phyloP scores from a whole-genome alignment of 2,113 vertebrate genomes.

The Calidris pygmaea region DNA sequence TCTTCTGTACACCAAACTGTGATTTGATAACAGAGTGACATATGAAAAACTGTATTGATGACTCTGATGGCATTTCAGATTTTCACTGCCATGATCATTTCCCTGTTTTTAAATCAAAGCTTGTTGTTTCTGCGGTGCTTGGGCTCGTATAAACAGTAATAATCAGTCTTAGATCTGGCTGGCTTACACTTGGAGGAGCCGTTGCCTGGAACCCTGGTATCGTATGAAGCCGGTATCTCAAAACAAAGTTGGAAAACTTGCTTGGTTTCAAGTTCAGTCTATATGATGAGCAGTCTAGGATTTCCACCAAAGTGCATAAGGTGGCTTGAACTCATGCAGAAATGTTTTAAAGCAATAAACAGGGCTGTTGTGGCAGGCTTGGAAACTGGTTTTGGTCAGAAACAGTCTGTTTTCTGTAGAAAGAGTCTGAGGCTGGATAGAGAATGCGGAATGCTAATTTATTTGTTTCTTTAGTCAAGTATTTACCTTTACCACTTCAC shows the following conservation, averaged over 20 bases:
- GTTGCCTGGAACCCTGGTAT: background rate
- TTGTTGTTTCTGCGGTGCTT: background rate
- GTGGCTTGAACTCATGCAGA: background rate
- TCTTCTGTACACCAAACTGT: background rate
- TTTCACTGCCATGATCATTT: background rate
- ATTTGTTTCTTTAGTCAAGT: background rate
- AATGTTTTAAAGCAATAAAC: background rate
- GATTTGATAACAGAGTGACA: background rate
- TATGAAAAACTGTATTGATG: background rate
- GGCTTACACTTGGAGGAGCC: background rate
- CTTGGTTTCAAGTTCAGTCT: background rate
- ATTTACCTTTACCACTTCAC: background rate
- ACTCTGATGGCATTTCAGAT: background rate
- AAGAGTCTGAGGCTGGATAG: background rate
- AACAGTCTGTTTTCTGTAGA: background rate
- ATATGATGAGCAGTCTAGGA: background rate
- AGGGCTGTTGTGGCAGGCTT: background rate
- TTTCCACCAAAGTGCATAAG: background rate
- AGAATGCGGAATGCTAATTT: background rate
- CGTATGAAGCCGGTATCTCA: background rate
- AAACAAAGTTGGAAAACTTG: background rate
- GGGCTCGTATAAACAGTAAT: background rate
- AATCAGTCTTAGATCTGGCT: background rate
- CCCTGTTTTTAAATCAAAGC: background rate
- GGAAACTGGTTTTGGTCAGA: background rate